Percentiles rank a stretch among this genome's conserved stretches.
phyloP scores from a whole-genome alignment of 2,113 vertebrate species.

The Oncorhynchus kisutch region DNA sequence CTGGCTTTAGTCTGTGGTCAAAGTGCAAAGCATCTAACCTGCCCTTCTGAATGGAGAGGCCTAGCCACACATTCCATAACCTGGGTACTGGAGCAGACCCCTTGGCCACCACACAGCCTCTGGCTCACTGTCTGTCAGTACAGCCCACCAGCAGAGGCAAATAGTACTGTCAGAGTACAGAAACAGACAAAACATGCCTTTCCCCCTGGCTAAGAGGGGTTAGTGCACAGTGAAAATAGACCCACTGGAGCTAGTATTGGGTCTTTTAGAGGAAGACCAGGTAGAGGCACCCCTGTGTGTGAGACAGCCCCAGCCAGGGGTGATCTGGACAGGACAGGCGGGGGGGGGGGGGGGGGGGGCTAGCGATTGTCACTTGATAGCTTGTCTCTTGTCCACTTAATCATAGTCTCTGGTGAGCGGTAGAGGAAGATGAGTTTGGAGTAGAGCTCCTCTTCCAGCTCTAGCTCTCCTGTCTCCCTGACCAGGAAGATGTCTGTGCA shows the following conservation, averaged over 20 bases:
- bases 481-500: conserved; percentile 98
- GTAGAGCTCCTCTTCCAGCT: conserved; percentile 93
- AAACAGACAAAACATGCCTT: background rate
- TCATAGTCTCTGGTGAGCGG: conserved; percentile 97
- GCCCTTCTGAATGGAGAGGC: background rate
- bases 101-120: background rate
- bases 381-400: conserved; percentile 93
- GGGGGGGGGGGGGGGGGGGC: no score
- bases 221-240: background rate
- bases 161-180: conserved; percentile 13
- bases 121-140: background rate
- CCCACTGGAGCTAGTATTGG: background rate
- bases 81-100: background rate
- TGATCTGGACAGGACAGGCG: background rate
- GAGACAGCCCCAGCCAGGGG: background rate
- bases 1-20: background rate
- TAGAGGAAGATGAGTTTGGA: conserved; percentile 98
- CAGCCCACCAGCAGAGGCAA: conserved; percentile 10
- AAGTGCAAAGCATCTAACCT: no score
- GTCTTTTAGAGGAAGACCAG: background rate
- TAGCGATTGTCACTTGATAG: conserved; percentile 54
- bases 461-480: conserved; percentile 86
- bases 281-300: background rate
- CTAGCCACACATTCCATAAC: background rate
- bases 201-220: background rate